Evolutionary conservation across 1,140 invertebrate genomes (phyloP).

Genomic region (Tetragnatha versicolor): DNA sequence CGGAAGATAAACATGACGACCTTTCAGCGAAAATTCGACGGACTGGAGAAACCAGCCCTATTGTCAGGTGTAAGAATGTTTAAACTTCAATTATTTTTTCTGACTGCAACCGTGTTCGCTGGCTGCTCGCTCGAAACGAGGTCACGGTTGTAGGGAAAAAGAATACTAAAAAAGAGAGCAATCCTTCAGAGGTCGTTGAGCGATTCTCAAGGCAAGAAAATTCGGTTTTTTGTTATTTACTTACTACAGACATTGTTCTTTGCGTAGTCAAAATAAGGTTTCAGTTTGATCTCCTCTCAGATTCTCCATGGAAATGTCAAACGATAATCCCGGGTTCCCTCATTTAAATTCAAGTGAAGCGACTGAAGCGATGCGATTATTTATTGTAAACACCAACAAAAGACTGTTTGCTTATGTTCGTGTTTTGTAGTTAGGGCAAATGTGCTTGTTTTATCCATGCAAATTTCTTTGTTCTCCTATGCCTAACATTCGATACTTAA

Average conservation of each 20-base stretch:
- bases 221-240: constrained; percentile 40
- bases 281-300: constrained; percentile 36
- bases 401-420: neutral
- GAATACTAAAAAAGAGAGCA: constrained; percentile 50
- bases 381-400: constrained; percentile 33
- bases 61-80: constrained; percentile 49
- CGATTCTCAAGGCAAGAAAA: constrained; percentile 47
- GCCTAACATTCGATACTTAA: neutral
- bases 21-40: neutral
- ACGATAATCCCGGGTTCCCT: constrained; percentile 22
- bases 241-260: too few species aligned
- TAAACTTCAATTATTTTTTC: constrained; percentile 53
- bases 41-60: constrained; percentile 26
- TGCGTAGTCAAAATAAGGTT: constrained; percentile 35
- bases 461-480: constrained; percentile 17
- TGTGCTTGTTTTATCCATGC: constrained; percentile 18
- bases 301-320: neutral
- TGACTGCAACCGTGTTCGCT: constrained; percentile 37
- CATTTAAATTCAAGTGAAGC: constrained; percentile 3
- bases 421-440: neutral
- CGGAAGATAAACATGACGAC: constrained; percentile 24
- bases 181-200: constrained; percentile 38
- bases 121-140: constrained; percentile 46
- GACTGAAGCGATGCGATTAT: constrained; percentile 22
- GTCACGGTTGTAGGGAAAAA: constrained; percentile 39